Base-by-base conservation (phyloP, 2,888 invertebrate species). In the Torymus tubicola region DNA sequence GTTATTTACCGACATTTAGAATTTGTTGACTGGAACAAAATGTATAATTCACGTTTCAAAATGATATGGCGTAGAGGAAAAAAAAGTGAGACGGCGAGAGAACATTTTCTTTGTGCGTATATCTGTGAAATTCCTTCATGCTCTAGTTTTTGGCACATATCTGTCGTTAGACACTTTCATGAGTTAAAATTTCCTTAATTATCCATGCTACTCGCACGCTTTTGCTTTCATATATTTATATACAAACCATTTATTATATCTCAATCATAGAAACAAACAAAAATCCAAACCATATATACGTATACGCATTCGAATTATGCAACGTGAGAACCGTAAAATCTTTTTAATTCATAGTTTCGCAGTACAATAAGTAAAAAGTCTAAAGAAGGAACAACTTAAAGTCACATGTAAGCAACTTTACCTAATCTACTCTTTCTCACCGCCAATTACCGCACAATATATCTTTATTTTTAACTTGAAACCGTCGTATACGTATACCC, bases 101-200 rank as follows among this genome's bases (percentile, higher is more conserved):
- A 16, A 75, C 16, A 16, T 24, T 50, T 67, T 74, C 74, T 24
- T 67, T 60, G 16, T 21, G 73, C 52, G 16, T n/a, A 21, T 14
- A 68, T 68, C 52, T 52, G 75, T 58, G 12, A 75, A 68, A 68
- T 67, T 67, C 24, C 50, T 60, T 75, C 60, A 60, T 75, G 68
- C 67, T 60, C 75, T 53, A 75, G 53, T 57, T 75, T 71, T 61
- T 16, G 24, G 14, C 3, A 11, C 42, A 60, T 42, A 42, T 42
- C 42, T 42, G 42, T 21, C 60, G 42, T 60, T 68, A 75, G 67
- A 68, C 13, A 60, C 52, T 52, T 60, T 68, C 60, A 14, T 31
- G 68, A 60, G 2, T 18, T 52, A 58, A 12, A 57, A 24, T 68
- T 31, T 13, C 24, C 14, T 21, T 42, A 24, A 18, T 31, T 16